These are phyloP conservation scores for Stenodera caucasica DNA, from an alignment of 2,888 invertebrate genomes.

Conservation along the genomic window DNA sequence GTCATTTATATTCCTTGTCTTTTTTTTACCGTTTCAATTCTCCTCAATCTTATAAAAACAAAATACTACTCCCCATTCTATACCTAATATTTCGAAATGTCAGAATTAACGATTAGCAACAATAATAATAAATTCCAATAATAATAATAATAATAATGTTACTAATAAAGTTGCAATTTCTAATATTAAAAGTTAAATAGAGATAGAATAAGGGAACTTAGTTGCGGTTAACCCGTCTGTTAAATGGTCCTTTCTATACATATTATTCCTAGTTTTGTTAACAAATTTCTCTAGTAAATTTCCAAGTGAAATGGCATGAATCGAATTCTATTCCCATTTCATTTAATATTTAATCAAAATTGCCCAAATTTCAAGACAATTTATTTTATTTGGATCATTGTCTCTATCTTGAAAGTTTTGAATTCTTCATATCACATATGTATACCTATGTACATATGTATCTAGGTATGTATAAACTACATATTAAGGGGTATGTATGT, in stretches of 20 bases:
- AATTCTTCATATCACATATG: too few relatives aligned
- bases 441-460: too few relatives aligned
- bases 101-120: slow-evolving; percentile 9
- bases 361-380: slow-evolving; percentile 19
- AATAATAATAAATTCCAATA: background rate
- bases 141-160: background rate
- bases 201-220: slow-evolving; percentile 13
- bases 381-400: too few relatives aligned
- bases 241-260: slow-evolving; percentile 26
- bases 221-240: slow-evolving; percentile 33
- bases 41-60: background rate
- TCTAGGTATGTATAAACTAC: too few relatives aligned
- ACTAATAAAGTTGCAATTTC: slow-evolving; percentile 25
- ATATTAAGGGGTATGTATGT: too few relatives aligned
- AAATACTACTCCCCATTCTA: background rate
- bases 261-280: slow-evolving; percentile 20
- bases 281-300: slow-evolving; percentile 23
- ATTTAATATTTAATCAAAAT: slow-evolving; percentile 20
- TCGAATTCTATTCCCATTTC: slow-evolving; percentile 23
- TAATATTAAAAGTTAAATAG: slow-evolving; percentile 12
- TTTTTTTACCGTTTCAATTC: slow-evolving; percentile 2
- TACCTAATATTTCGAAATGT: slow-evolving; percentile 15
- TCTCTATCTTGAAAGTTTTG: too few relatives aligned
- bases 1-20: slow-evolving; percentile 10
- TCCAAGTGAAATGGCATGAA: slow-evolving; percentile 34